Evolutionary conservation across 1,140 invertebrate species (phyloP), one percentile per base, ranked within the genome.

Genomic region (Tenebrio molitor): DNA sequence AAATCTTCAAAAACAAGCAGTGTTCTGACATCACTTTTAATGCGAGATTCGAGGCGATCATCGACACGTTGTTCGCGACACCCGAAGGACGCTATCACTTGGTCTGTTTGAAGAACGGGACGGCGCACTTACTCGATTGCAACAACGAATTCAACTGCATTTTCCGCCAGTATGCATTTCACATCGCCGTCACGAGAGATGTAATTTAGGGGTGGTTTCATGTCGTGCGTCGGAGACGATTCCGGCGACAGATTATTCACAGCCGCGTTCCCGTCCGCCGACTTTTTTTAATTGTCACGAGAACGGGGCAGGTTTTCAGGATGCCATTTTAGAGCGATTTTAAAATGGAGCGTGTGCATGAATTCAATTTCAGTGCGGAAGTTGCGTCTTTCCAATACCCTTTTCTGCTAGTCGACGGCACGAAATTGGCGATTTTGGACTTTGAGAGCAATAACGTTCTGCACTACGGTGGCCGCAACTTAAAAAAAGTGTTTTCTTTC

Each of bases 61-160:
- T 76, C 5, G 63, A 46, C 44, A n/a, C 33, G n/a, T 34, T 73
- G 41, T 53, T 19, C 33, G 25, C 74, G 4, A 70, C 68, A 8
- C 16, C 44, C 3, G 17, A 74, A 34, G 21, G 15, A 1, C 41
- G 69, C 50, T 76, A 39, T 53, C 33, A 74, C 3, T 8, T 76
- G 1, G 12, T 76, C 7, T 74, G 74, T 44, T 50, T 76, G 16
- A 25, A 69, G 34, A 72, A 65, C 65, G 76, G 76, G 14, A 50
- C 5, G 1, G 36, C 75, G 8, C 16, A 65, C 2, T 63, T 65
- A n/a, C 21, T 76, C 36, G 16, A 64, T 23, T 34, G 36, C 7
- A 34, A 39, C 23, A 7, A 41, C 71, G 46, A 62, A 42, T 34
- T 46, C 36, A 39, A 34, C 53, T 63, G 41, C 17, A 17, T 73